Base-by-base conservation (phyloP, 2,888 invertebrate species). In the Pollenia labialis region DNA sequence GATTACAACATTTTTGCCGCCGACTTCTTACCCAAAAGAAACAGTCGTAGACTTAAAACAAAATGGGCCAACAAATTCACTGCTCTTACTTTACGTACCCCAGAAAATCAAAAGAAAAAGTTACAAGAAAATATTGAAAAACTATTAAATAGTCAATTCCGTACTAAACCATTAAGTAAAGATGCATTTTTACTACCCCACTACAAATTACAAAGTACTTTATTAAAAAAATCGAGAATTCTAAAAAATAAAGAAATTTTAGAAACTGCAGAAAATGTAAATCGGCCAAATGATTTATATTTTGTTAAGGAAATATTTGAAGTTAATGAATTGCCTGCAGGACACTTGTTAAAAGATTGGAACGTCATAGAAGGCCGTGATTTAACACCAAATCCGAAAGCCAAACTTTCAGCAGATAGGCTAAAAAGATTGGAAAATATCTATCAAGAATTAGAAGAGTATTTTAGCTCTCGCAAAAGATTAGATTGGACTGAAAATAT, bases 281-380 rank as follows among this genome's bases (percentile, higher is more conserved):
- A 87, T 8, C 68, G 46, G 44, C 75, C 88, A 77, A n/a, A 74
- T n/a, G 88, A 90, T 23, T 84, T 92, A n/a, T 95, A 94, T 89
- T 95, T 94, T 92, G 93, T 95, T 4, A 87, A 91, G 18, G 90
- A 93, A 80, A 91, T 95, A 62, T 89, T 96, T 62, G 93, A 94
- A 85, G 93, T 93, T 68, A 92, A 93, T 50, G 89, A 74, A 62
- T 90, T 91, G 62, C 93, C 92, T 88, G 91, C 93, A 52, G 94
- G 95, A 32, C 92, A 92, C 90, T 92, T 95, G 76, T 91, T 96
- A n/a, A 95, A 94, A 92, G 94, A 95, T 90, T 96, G 96, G 95
- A 91, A 93, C 40, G 90, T 93, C 66, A 96, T 96, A 89, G 95
- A 95, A 6, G 96, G 96, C 0, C 93, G 96, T 81, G 95, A 95